These are phyloP conservation scores for Sarcophaga rosellei DNA, from an alignment of 2,888 invertebrate genomes.

Conservation along the genomic window DNA sequence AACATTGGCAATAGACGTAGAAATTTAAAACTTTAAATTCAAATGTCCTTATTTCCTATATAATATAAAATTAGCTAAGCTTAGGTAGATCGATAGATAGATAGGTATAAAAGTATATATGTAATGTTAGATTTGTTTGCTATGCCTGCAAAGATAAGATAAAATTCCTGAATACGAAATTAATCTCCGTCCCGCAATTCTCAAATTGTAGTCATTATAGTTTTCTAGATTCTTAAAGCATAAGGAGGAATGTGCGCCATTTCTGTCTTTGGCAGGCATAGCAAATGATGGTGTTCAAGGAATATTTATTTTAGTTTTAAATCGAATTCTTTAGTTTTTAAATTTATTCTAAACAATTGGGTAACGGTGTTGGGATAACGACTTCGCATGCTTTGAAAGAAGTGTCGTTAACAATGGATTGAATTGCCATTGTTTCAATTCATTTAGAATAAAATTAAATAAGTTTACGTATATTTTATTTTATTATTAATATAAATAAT, in stretches of 20 bases:
- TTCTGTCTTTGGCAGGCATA: constrained; percentile 67
- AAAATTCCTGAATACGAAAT: too few relatives aligned
- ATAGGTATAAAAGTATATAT: neutral
- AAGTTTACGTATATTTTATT: neutral
- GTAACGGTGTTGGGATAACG: constrained; percentile 57
- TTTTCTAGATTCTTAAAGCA: too few relatives aligned
- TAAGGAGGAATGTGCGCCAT: neutral
- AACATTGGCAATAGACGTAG: constrained; percentile 79
- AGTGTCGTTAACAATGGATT: neutral
- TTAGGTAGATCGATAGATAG: neutral
- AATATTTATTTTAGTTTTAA: constrained; percentile 58
- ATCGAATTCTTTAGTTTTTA: constrained; percentile 6
- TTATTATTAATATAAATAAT: neutral
- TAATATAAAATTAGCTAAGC: too few relatives aligned
- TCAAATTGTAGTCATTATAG: constrained; percentile 23
- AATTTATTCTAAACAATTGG: constrained; percentile 36
- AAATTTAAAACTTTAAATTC: constrained; percentile 74
- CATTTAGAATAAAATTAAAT: constrained; percentile 11
- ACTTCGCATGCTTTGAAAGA: neutral
- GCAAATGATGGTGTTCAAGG: constrained; percentile 72
- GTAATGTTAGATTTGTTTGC: constrained; percentile 71
- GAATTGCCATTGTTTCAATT: constrained; percentile 50
- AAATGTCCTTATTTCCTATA: neutral
- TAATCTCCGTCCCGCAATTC: neutral
- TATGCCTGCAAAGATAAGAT: constrained; percentile 69